Conservation (phyloP, 1,140 invertebrate genomes). For the Mercenaria mercenaria region DNA sequence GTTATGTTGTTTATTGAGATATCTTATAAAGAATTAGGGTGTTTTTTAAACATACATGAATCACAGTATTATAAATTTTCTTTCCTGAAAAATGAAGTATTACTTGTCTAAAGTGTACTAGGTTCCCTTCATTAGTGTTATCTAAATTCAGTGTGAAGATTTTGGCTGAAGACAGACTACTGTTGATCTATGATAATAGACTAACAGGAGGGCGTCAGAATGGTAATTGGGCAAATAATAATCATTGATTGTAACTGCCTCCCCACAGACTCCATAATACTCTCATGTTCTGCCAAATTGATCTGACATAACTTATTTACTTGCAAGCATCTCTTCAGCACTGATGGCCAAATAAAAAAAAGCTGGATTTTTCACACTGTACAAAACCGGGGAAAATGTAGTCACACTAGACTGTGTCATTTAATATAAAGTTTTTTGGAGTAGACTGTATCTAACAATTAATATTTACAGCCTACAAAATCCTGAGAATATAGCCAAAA, state of each 20-base stretch:
- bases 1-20: too few species aligned
- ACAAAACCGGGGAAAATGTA: too few species aligned
- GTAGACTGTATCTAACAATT: neutral
- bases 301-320: constrained; percentile 4
- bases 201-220: neutral
- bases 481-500: neutral
- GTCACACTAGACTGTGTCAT: neutral
- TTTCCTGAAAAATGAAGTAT: too few species aligned
- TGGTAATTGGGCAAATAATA: constrained; percentile 41
- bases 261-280: neutral
- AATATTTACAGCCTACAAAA: neutral
- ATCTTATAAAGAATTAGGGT: too few species aligned
- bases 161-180: neutral
- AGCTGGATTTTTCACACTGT: neutral
- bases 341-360: neutral
- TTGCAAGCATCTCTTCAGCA: neutral
- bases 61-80: too few species aligned
- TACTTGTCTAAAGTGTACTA: too few species aligned
- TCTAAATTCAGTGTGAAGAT: neutral
- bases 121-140: neutral
- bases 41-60: too few species aligned
- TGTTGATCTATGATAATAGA: constrained; percentile 43
- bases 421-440: neutral
- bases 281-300: neutral
- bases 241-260: constrained; percentile 22